A percentile compares a stretch with the other conserved stretches of the same genome.
Evolutionary conservation across 2,797 vertebrate species (phyloP).

Genomic region (Phoeniculus purpureus): DNA sequence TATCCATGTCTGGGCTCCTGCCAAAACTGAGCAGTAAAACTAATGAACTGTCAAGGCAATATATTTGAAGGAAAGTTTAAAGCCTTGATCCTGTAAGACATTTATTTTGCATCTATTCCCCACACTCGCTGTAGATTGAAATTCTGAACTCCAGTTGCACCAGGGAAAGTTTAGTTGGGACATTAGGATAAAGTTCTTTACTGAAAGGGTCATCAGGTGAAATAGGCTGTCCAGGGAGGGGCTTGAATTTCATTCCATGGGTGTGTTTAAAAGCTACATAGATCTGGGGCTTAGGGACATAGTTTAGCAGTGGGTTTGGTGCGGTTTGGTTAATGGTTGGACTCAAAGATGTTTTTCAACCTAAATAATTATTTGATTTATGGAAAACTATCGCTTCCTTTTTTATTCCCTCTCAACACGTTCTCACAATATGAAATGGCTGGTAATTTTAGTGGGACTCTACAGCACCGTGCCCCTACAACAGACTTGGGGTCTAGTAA

Average conservation of each 20-base stretch:
- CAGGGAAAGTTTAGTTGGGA: too few relatives aligned
- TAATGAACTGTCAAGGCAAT: conserved; percentile 46
- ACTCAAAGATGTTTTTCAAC: too few relatives aligned
- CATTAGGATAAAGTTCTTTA: too few relatives aligned
- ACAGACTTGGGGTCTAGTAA: fast-evolving
- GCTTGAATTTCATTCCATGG: too few relatives aligned
- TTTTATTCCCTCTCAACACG: neutral
- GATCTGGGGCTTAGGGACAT: too few relatives aligned
- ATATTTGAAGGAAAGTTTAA: conserved; percentile 32
- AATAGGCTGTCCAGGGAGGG: too few relatives aligned
- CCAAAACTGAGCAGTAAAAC: conserved; percentile 30
- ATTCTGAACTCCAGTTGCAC: neutral
- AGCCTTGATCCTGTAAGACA: neutral
- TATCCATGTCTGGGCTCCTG: neutral
- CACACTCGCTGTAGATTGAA: neutral
- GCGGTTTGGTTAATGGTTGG: too few relatives aligned
- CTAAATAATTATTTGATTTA: too few relatives aligned
- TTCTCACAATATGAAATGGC: neutral
- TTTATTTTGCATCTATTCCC: neutral
- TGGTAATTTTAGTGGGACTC: neutral
- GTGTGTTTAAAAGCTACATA: too few relatives aligned
- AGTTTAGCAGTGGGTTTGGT: too few relatives aligned
- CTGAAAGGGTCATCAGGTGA: too few relatives aligned
- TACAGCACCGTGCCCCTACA: neutral
- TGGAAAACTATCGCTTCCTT: neutral